Percentiles rank a stretch among this genome's conserved stretches.
Conservation (phyloP, 2,888 invertebrate species). For the Lymantria dispar region DNA sequence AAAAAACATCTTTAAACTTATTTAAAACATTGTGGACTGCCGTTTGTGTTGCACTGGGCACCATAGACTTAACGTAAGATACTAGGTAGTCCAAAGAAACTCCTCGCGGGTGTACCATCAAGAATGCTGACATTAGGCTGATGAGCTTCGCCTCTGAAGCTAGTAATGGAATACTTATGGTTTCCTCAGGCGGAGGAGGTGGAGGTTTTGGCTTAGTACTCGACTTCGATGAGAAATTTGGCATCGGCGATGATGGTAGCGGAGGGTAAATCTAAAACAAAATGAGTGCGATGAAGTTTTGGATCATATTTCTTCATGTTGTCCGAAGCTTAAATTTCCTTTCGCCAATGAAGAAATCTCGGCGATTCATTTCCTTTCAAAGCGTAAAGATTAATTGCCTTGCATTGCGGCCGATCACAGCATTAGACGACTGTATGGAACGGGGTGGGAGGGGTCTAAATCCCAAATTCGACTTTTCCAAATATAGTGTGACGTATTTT, state of each 20-base stretch:
- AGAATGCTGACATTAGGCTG: constrained; percentile 64
- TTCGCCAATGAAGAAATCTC: too few species aligned
- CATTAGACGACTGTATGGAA: too few species aligned
- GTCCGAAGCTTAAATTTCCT: too few species aligned
- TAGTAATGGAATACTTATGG: constrained; percentile 9
- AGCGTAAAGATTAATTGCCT: too few species aligned
- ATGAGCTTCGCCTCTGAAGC: constrained; percentile 62
- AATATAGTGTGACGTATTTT: too few species aligned
- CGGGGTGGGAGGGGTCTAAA: too few species aligned
- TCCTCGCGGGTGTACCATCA: constrained; percentile 64
- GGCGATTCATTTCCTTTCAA: too few species aligned
- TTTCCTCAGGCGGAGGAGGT: constrained; percentile 32
- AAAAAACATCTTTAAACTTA: constrained; percentile 56
- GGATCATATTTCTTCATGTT: too few species aligned
- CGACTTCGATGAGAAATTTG: constrained; percentile 1
- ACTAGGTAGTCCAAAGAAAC: constrained; percentile 60
- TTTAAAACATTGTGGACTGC: constrained; percentile 46
- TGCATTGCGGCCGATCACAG: too few species aligned
- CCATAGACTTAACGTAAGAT: constrained; percentile 58
- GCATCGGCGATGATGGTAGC: constrained; percentile 38
- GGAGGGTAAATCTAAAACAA: constrained; percentile 33
- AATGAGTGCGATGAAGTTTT: too few species aligned
- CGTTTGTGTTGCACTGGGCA: constrained; percentile 45
- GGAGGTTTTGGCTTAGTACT: constrained; percentile 20
- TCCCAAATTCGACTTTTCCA: too few species aligned